Conservation (phyloP, 2,113 vertebrate species). For the Gopherus evgoodei region DNA sequence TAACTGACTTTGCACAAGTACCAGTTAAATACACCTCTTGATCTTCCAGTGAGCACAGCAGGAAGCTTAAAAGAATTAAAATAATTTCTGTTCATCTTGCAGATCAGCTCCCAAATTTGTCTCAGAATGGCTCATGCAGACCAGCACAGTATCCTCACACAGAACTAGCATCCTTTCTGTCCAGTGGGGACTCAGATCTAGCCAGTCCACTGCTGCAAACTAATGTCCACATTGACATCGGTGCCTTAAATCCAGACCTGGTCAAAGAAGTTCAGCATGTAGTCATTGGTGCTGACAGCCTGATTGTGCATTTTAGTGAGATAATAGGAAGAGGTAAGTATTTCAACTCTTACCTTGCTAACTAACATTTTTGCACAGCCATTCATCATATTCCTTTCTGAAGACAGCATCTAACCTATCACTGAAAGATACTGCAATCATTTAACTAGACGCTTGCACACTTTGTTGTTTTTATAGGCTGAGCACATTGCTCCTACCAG, state of each 20-base stretch:
- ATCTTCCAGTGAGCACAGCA: not conserved
- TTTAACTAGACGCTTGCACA: not conserved
- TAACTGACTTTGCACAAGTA: not conserved
- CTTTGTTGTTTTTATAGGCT: not conserved
- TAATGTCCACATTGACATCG: constrained; percentile 91
- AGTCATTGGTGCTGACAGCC: constrained; percentile 91
- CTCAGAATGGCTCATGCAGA: constrained; percentile 89
- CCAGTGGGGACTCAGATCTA: constrained; percentile 89
- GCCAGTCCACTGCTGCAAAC: constrained; percentile 91
- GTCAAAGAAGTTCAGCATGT: constrained; percentile 96
- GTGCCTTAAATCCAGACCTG: constrained; percentile 93
- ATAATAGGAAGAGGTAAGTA: constrained; percentile 96
- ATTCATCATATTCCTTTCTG: not conserved
- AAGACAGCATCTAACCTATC: not conserved
- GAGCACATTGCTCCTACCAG: not conserved
- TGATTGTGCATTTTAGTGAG: constrained; percentile 93
- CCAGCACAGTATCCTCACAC: constrained; percentile 88
- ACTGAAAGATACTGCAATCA: not conserved
- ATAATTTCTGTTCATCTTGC: constrained; percentile 68
- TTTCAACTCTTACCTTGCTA: constrained; percentile 13
- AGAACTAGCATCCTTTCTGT: constrained; percentile 90
- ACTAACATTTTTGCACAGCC: not conserved
- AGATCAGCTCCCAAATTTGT: constrained; percentile 92
- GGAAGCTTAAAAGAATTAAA: constrained; percentile 15
- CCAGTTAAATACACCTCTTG: not conserved